Evolutionary conservation across 2,888 invertebrate species (phyloP).

Genomic region (Drosophila anomalata): DNA sequence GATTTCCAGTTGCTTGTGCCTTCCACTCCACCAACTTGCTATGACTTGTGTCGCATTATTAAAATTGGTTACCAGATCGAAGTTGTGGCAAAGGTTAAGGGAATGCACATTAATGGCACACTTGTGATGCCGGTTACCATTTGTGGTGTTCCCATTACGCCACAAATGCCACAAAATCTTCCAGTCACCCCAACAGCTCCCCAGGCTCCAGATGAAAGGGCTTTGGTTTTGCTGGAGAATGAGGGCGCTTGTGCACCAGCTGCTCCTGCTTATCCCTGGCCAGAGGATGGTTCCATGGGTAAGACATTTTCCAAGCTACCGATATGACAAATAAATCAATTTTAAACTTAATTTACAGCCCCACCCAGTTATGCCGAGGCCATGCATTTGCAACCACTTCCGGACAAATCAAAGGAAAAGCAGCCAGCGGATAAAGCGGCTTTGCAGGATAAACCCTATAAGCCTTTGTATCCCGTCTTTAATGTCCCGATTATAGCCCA

Average conservation of each 20-base stretch:
- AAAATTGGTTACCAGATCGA: constrained; percentile 77
- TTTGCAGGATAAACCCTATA: constrained; percentile 49
- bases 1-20: constrained; percentile 74
- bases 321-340: background rate
- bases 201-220: too few relatives aligned
- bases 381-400: constrained; percentile 61
- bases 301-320: constrained; percentile 1
- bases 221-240: constrained; percentile 13
- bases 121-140: constrained; percentile 77
- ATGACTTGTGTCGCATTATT: constrained; percentile 71
- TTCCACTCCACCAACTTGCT: constrained; percentile 80
- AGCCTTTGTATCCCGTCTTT: constrained; percentile 79
- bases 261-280: constrained; percentile 49
- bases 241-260: constrained; percentile 30
- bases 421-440: constrained; percentile 1
- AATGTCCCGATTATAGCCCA: constrained; percentile 51
- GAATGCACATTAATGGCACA: constrained; percentile 67
- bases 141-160: constrained; percentile 77
- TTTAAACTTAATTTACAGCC: constrained; percentile 54
- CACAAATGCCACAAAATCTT: constrained; percentile 9
- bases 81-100: constrained; percentile 73
- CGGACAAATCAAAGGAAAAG: constrained; percentile 29
- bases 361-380: constrained; percentile 82
- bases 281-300: constrained; percentile 51
- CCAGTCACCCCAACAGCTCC: background rate